Evolutionary conservation across 2,113 vertebrate species (phyloP).

Genomic region (Tichodroma muraria): DNA sequence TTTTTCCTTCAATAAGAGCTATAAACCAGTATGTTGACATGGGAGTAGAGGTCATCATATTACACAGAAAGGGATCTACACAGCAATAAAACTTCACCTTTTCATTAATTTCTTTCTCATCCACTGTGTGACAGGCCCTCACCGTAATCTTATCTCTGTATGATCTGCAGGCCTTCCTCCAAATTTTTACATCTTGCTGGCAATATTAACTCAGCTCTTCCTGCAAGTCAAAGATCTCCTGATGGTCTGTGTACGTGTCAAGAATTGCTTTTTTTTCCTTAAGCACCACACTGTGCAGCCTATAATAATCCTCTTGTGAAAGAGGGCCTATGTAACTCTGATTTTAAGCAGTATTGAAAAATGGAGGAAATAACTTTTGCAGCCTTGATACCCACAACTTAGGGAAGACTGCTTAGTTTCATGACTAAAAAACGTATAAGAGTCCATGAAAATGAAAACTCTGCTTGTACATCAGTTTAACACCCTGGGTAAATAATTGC

Average conservation of each 20-base stretch:
- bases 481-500: not conserved
- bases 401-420: not conserved
- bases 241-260: not conserved
- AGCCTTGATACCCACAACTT: not conserved
- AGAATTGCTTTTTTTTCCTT: not conserved
- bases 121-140: not conserved
- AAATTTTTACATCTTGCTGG: not conserved
- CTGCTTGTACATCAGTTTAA: not conserved
- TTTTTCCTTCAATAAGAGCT: not conserved
- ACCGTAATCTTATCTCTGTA: not conserved
- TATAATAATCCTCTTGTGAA: not conserved
- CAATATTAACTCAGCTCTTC: not conserved
- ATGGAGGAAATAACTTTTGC: not conserved
- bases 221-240: not conserved
- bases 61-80: not conserved
- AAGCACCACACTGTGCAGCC: not conserved
- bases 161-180: not conserved
- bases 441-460: not conserved
- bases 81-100: not conserved
- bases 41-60: not conserved
- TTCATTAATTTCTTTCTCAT: not conserved
- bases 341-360: not conserved
- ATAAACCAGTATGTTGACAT: not conserved
- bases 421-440: not conserved
- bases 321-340: not conserved